phyloP scores from a whole-genome alignment of 2,888 invertebrate genomes.

The Leptura quadrifasciata region DNA sequence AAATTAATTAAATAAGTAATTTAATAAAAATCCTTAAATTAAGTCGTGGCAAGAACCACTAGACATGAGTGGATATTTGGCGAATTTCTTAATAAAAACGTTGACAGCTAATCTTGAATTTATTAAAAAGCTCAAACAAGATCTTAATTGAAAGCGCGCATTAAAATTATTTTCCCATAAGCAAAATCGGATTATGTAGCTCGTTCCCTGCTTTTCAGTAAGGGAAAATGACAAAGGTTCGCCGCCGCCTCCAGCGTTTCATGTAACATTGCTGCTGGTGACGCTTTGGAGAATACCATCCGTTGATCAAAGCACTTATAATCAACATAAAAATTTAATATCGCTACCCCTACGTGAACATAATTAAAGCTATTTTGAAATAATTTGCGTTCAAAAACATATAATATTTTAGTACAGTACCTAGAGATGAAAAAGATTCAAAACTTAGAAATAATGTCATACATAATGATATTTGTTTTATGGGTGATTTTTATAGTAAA shows the following conservation, averaged over 20 bases:
- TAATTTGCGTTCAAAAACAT: neutral
- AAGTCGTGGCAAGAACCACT: neutral
- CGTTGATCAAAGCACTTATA: conserved; percentile 64
- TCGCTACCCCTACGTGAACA: conserved; percentile 45
- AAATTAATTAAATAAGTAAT: neutral
- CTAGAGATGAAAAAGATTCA: too few species aligned
- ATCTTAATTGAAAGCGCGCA: conserved; percentile 66
- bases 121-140: conserved; percentile 54
- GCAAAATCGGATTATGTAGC: conserved; percentile 61
- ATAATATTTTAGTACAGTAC: neutral
- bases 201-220: conserved; percentile 52
- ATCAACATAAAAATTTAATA: conserved; percentile 49
- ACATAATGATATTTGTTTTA: too few species aligned
- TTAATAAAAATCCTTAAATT: neutral
- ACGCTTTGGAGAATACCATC: conserved; percentile 56
- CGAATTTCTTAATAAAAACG: conserved; percentile 2
- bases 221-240: conserved; percentile 59
- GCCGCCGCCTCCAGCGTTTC: conserved; percentile 53
- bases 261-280: conserved; percentile 58
- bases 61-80: neutral
- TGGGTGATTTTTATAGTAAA: too few species aligned
- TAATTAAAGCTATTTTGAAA: conserved; percentile 37
- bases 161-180: conserved; percentile 68
- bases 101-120: conserved; percentile 37
- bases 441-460: too few species aligned